phyloP scores from a whole-genome alignment of 2,113 vertebrate genomes.

The Struthio camelus region DNA sequence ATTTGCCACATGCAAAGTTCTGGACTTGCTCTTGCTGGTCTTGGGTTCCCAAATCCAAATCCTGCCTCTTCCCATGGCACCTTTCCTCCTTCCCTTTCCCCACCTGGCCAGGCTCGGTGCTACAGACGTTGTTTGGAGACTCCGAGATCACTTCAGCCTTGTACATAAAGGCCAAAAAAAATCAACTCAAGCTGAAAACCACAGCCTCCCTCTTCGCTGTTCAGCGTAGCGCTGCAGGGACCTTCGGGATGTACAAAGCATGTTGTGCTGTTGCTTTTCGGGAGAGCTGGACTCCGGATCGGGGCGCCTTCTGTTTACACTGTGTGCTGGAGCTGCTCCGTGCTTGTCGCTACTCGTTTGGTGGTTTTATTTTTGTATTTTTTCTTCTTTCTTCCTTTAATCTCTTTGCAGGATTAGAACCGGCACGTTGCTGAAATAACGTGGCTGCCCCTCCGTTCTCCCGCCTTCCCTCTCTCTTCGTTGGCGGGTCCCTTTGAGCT shows the following conservation, averaged over 20 bases:
- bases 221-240: neutral
- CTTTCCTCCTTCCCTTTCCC: conserved; percentile 1
- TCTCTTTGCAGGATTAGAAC: conserved; percentile 26
- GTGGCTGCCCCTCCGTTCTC: neutral
- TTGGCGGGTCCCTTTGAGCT: neutral
- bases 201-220: neutral
- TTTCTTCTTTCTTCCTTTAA: conserved; percentile 12
- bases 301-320: conserved; percentile 52
- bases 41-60: neutral
- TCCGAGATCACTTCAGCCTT: conserved; percentile 10
- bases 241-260: conserved; percentile 23
- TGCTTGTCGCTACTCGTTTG: conserved; percentile 26
- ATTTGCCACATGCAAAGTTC: neutral
- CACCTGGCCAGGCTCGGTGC: conserved; percentile 29
- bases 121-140: conserved; percentile 47
- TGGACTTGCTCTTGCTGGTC: neutral
- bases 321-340: conserved; percentile 59
- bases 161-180: neutral
- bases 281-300: conserved; percentile 47
- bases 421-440: neutral
- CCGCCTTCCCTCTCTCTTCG: neutral
- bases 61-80: neutral
- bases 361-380: conserved; percentile 38
- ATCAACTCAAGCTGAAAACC: conserved; percentile 18
- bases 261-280: conserved; percentile 55